Evolutionary conservation across 2,888 invertebrate genomes (phyloP).

Genomic region (Sarcophaga carnaria): DNA sequence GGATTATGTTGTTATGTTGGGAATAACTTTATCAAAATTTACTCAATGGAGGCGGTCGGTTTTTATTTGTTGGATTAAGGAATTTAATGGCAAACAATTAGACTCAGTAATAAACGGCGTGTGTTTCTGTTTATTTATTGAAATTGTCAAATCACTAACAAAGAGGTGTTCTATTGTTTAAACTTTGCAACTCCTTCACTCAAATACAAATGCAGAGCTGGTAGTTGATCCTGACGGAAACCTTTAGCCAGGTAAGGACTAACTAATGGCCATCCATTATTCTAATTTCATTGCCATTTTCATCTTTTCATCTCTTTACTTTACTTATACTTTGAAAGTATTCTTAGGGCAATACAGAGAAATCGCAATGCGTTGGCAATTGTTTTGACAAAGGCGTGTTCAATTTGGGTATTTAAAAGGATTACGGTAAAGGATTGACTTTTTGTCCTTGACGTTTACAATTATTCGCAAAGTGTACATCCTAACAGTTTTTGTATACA

Average conservation of each 20-base stretch:
- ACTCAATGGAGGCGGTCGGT: conserved; percentile 67
- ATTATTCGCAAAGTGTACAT: conserved; percentile 39
- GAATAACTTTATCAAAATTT: conserved; percentile 71
- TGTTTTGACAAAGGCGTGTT: conserved; percentile 80
- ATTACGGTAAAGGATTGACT: conserved; percentile 82
- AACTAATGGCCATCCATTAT: conserved; percentile 6
- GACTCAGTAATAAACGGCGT: neutral
- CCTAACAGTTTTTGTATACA: conserved; percentile 6
- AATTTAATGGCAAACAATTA: conserved; percentile 22
- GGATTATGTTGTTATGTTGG: conserved; percentile 29
- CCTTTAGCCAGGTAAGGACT: conserved; percentile 31
- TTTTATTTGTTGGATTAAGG: conserved; percentile 71
- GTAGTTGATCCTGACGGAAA: conserved; percentile 50
- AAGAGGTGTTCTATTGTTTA: conserved; percentile 79
- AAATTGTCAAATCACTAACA: conserved; percentile 61
- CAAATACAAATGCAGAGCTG: conserved; percentile 34
- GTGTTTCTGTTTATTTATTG: neutral
- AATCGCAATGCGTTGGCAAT: conserved; percentile 71
- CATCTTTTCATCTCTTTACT: conserved; percentile 70
- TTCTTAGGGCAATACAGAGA: conserved; percentile 71
- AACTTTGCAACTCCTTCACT: conserved; percentile 77
- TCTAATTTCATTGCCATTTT: conserved; percentile 50
- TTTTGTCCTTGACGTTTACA: conserved; percentile 76
- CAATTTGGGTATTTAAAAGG: conserved; percentile 81
- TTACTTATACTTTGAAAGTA: conserved; percentile 66